Percentiles rank a stretch among this genome's conserved stretches.
These are phyloP conservation scores for Limanda limanda DNA, from an alignment of 2,113 vertebrate species.

Conservation along the genomic window DNA sequence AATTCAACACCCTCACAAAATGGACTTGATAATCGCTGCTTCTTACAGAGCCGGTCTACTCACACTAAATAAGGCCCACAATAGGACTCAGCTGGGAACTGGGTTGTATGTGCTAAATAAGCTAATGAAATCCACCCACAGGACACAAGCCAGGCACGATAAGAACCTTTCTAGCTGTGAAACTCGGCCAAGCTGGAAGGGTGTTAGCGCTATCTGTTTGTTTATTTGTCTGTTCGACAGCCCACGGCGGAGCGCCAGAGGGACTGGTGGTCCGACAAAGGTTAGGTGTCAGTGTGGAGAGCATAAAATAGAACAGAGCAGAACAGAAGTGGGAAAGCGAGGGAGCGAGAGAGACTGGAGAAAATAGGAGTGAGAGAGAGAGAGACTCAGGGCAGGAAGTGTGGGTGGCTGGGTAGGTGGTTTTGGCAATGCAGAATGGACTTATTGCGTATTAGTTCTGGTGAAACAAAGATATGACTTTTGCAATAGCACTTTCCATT, in stretches of 20 bases:
- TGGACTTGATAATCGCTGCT: constrained; percentile 73
- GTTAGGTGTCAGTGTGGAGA: constrained; percentile 70
- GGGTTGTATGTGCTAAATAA: constrained; percentile 75
- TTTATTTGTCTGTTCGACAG: constrained; percentile 77
- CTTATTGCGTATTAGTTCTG: constrained; percentile 74
- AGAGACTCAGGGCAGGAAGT: constrained; percentile 70
- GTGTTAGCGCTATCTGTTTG: constrained; percentile 68
- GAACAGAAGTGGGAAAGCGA: constrained; percentile 34
- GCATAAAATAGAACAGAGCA: constrained; percentile 68
- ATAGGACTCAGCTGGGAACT: constrained; percentile 70
- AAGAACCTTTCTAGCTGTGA: constrained; percentile 77
- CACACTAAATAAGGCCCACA: constrained; percentile 67
- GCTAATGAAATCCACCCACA: constrained; percentile 79
- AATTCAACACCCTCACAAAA: constrained; percentile 71
- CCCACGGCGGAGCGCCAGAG: constrained; percentile 55
- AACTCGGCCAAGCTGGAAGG: constrained; percentile 65
- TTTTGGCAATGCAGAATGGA: constrained; percentile 74
- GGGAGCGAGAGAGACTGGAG: constrained; percentile 43
- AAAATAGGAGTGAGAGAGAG: constrained; percentile 58
- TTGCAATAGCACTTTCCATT: constrained; percentile 62
- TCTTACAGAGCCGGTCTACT: constrained; percentile 68
- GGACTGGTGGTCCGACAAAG: constrained; percentile 72
- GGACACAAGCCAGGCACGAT: constrained; percentile 75
- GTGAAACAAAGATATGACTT: constrained; percentile 71
- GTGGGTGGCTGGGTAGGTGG: constrained; percentile 80